Percentiles rank a stretch among this genome's conserved stretches.
These are phyloP conservation scores for Psilopsiagon aurifrons DNA, from an alignment of 2,113 vertebrate species.

Conservation along the genomic window DNA sequence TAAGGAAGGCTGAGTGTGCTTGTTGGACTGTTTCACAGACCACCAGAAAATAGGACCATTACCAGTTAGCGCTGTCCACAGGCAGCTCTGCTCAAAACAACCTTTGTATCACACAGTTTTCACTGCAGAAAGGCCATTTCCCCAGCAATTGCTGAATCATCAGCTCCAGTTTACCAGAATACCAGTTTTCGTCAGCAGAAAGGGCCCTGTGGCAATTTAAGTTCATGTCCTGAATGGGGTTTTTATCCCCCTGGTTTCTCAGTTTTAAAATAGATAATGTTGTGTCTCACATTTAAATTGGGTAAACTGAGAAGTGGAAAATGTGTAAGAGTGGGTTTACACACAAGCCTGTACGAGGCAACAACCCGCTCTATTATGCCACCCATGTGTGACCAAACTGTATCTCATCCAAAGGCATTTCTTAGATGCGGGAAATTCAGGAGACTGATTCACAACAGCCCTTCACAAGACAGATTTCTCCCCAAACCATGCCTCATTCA, in stretches of 20 bases:
- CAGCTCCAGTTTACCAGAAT: constrained; percentile 27
- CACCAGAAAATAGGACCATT: neutral
- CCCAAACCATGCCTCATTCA: neutral
- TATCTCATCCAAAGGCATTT: neutral
- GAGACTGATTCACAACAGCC: neutral
- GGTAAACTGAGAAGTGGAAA: constrained; percentile 10
- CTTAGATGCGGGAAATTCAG: neutral
- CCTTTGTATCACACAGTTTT: neutral
- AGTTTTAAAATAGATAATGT: constrained; percentile 20
- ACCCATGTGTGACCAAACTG: neutral
- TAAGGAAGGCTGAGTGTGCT: neutral
- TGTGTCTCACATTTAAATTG: neutral
- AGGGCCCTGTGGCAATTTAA: neutral
- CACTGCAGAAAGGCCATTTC: neutral
- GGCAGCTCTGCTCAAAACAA: neutral
- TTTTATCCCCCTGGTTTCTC: neutral
- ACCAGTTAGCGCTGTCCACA: neutral
- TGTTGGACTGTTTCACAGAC: neutral
- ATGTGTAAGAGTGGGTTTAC: neutral
- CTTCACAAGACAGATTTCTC: neutral
- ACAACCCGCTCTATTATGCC: neutral
- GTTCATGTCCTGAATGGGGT: constrained; percentile 22
- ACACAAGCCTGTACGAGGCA: neutral
- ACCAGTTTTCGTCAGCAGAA: constrained; percentile 22
- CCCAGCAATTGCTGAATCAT: neutral